Conservation (phyloP, 2,113 vertebrate genomes). For the Otus sunia region DNA sequence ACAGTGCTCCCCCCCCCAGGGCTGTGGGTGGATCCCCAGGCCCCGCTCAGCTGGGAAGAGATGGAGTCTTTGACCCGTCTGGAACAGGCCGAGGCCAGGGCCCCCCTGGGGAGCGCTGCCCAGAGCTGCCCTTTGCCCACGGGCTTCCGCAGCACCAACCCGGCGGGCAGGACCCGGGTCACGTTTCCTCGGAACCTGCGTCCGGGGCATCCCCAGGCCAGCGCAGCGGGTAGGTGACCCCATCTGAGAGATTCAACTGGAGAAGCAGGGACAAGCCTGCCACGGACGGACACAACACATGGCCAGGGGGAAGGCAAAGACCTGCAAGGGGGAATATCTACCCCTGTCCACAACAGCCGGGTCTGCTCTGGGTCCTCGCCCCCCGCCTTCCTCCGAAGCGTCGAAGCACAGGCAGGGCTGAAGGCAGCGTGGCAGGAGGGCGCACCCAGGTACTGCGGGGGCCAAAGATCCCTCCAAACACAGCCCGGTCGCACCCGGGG, state of each 20-base stretch:
- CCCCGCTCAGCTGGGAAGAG: rapidly evolving
- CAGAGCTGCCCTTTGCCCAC: background rate
- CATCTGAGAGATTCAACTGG: rapidly evolving
- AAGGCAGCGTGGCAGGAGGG: background rate
- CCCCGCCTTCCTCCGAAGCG: background rate
- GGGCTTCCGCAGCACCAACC: rapidly evolving
- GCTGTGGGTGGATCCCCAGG: background rate
- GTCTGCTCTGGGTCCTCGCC: rapidly evolving
- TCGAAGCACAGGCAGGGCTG: background rate
- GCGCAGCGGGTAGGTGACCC: rapidly evolving
- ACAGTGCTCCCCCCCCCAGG: background rate
- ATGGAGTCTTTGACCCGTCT: background rate
- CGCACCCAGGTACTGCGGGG: rapidly evolving
- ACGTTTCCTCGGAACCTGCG: rapidly evolving
- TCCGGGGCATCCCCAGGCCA: rapidly evolving
- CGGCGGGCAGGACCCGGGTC: rapidly evolving
- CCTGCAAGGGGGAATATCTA: no score
- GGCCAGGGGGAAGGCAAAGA: no score
- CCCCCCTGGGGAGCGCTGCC: rapidly evolving
- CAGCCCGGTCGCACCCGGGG: rapidly evolving
- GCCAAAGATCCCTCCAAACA: no score
- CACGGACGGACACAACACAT: background rate
- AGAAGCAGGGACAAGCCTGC: background rate
- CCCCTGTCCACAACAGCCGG: rapidly evolving
- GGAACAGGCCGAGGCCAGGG: background rate